Base-by-base conservation (phyloP, 2,888 invertebrate genomes). In the Drosophila mayaguana region DNA sequence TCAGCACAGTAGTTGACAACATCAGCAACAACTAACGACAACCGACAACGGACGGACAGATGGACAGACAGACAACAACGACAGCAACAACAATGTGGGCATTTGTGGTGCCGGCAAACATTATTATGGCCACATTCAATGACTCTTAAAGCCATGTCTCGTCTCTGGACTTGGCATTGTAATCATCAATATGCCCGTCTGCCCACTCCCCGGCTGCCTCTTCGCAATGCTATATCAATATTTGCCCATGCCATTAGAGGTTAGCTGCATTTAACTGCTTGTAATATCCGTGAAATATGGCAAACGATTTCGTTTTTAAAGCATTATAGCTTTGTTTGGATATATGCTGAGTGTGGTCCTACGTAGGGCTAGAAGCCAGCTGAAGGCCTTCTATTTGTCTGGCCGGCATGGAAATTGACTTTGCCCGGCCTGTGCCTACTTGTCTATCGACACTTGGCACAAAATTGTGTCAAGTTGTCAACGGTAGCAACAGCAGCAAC, bases 381-480 rank as follows among this genome's bases (percentile, higher is more conserved):
- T 55, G 28, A 32, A 32, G 34, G 45, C 55, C 45, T 45, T 45
- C 45, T 38, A 36, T 54, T 63, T 63, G 50, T 69, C 55, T 65
- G 54, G 43, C n/a, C 25, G 48, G 36, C 71, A 81, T 80, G 76
- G 80, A 83, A 83, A 88, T 81, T 86, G 86, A 83, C 88, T 81
- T 75, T 75, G 66, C 61, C 60, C 18, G 20, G 42, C 9, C 50
- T 32, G n/a, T 32, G n/a, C 32, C 51, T 42, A 12, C 56, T 59
- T 57, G 64, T 65, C 38, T 45, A 56, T 45, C 51, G 50, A 56
- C 63, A 63, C 70, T 70, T 81, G 82, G 68, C 72, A 60, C 54
- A 83, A 86, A 86, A 88, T 88, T 88, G 86, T 86, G 86, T 85
- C 86, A 86, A 86, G 88, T 77, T 83, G 87, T 81, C 85, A 81